A percentile compares a stretch with the other conserved stretches of the same genome.
These are phyloP conservation scores for Tanaodytes sp. DNA, from an alignment of 2,888 invertebrate species.

Conservation along the genomic window DNA sequence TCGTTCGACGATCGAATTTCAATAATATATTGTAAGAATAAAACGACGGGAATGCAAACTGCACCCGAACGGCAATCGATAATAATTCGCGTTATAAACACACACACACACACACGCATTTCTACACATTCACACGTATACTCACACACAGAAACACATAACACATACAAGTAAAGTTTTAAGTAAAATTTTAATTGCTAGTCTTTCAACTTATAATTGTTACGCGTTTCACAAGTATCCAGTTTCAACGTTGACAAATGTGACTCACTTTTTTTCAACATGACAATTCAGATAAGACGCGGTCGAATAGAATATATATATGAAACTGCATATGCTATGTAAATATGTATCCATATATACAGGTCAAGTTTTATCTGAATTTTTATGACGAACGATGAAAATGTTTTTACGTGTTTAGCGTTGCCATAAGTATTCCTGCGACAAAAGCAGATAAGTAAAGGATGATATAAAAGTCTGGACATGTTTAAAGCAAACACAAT, in stretches of 20 bases:
- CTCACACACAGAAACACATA: too few species aligned
- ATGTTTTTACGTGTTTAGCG: conserved; percentile 19
- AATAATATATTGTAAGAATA: not conserved
- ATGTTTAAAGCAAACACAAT: not conserved
- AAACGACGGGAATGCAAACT: not conserved
- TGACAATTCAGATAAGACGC: conserved; percentile 17
- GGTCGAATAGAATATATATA: conserved; percentile 10
- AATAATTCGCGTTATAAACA: conserved; percentile 14
- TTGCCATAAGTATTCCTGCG: conserved; percentile 37
- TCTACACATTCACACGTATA: too few species aligned
- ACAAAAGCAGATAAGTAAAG: conserved; percentile 1
- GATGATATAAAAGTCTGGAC: not conserved
- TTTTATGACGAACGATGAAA: conserved; percentile 24
- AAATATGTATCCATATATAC: conserved; percentile 10
- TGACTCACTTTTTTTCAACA: conserved; percentile 8
- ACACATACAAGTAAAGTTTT: too few species aligned
- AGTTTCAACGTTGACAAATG: conserved; percentile 17
- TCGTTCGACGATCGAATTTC: conserved; percentile 5
- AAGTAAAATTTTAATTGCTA: conserved; percentile 65
- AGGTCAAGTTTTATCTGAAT: conserved; percentile 23
- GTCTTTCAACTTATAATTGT: conserved; percentile 61
- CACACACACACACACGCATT: too few species aligned
- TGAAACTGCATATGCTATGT: conserved; percentile 12
- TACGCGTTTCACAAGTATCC: conserved; percentile 23
- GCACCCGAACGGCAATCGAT: conserved; percentile 18